These are phyloP conservation scores for Pseudopipra pipra DNA, from an alignment of 2,113 vertebrate genomes.

Conservation along the genomic window DNA sequence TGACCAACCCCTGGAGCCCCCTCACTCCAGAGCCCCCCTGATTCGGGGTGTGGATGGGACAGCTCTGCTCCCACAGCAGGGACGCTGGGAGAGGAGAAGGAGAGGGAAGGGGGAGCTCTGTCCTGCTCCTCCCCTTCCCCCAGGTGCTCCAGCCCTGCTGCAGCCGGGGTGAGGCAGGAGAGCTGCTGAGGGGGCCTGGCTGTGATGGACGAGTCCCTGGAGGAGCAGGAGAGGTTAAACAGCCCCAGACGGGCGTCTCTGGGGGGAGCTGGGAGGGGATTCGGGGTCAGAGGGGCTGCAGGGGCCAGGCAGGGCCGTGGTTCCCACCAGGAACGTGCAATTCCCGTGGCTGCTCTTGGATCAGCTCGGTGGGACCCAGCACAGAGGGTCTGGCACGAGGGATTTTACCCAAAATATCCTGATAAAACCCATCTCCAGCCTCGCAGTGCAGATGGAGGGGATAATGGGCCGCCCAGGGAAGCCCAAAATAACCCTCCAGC, in stretches of 20 bases:
- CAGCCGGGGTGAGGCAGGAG: background rate
- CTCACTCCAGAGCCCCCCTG: background rate
- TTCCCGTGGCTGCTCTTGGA: background rate
- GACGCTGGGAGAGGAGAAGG: no score
- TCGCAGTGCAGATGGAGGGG: background rate
- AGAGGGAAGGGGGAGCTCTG: background rate
- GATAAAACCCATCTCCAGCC: background rate
- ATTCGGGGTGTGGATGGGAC: background rate
- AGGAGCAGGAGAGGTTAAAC: background rate
- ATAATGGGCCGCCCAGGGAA: background rate
- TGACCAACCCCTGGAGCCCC: background rate
- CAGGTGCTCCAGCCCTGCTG: background rate
- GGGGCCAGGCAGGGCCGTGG: background rate
- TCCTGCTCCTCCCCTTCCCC: background rate
- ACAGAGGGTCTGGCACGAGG: background rate
- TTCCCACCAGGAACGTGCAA: accelerated
- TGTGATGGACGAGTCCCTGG: background rate
- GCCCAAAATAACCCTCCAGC: background rate
- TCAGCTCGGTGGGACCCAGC: background rate
- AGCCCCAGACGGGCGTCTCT: background rate
- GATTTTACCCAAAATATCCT: background rate
- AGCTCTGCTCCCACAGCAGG: accelerated
- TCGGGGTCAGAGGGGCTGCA: accelerated
- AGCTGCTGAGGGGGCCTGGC: background rate
- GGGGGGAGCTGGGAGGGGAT: background rate